Base-by-base conservation (phyloP, 1,140 invertebrate species). In the Ganaspis sp. region DNA sequence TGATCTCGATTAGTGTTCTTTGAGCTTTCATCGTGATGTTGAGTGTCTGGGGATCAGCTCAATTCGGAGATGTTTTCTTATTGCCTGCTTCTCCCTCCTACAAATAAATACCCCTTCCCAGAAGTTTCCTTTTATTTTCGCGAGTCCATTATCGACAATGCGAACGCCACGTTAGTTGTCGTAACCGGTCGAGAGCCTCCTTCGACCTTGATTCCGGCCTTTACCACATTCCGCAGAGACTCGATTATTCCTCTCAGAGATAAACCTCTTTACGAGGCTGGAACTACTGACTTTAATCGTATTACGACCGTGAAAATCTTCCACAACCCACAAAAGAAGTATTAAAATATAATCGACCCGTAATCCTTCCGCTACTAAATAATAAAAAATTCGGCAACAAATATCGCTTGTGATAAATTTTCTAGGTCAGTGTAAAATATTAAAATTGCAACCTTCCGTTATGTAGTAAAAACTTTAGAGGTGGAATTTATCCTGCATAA, bases 171-270 rank as follows among this genome's bases (percentile, higher is more conserved):
- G 70, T 49, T 49, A n/a, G 45, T 72, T 81, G 58, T 73, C 69
- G 74, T 64, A 54, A 80, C 74, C 78, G 69, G 75, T 81, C 69
- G 54, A 74, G 12, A 71, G 72, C 74, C 73, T 76, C 74, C 54
- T 78, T 72, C 86, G 84, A 85, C 85, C 86, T 87, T 87, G 85
- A 83, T 87, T 87, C 84, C 84, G 85, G 85, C 84, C 85, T 87
- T 87, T 86, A 77, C 79, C 81, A 84, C 84, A 87, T 87, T 87
- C 85, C 84, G 75, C 77, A 40, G 69, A 78, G 76, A 83, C 74
- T 74, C 78, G 75, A 83, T 84, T 79, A 74, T 76, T 76, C 76
- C 73, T 29, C 21, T 12, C n/a, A 11, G 45, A 29, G 42, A 84
- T 73, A 78, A 80, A 79, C 83, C 84, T 87, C 83, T 87, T 87